These are phyloP conservation scores for Sarcophaga caerulescens DNA, from an alignment of 2,888 invertebrate genomes.

Conservation along the genomic window DNA sequence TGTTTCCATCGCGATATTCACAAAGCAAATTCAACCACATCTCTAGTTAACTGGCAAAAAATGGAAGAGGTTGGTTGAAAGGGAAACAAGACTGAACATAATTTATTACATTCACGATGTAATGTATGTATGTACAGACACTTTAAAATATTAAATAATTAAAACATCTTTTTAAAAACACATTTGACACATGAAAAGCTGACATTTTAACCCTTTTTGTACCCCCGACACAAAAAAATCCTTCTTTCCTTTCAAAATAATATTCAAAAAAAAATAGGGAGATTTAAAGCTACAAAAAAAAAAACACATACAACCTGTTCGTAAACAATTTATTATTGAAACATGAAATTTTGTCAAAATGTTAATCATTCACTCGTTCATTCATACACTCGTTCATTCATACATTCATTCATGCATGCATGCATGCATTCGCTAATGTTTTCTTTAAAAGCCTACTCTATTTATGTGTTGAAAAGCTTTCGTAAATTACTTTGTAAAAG, in stretches of 20 bases:
- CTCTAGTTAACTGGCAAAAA: too few species aligned
- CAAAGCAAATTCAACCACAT: too few species aligned
- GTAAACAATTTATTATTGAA: slow-evolving; percentile 44
- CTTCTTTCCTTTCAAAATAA: slow-evolving; percentile 8
- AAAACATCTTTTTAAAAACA: slow-evolving; percentile 9
- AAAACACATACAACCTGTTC: slow-evolving; percentile 59
- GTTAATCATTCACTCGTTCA: slow-evolving; percentile 38
- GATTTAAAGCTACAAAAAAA: slow-evolving; percentile 5
- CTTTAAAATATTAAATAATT: not conserved
- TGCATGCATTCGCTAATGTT: slow-evolving; percentile 35
- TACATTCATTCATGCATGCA: slow-evolving; percentile 26
- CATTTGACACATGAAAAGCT: slow-evolving; percentile 34
- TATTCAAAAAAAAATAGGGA: not conserved
- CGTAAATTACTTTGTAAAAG: not conserved
- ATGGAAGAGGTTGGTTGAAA: too few species aligned
- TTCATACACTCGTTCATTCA: slow-evolving; percentile 14
- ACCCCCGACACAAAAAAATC: slow-evolving; percentile 13
- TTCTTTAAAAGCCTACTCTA: slow-evolving; percentile 16
- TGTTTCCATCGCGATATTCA: too few species aligned
- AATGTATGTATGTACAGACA: not conserved
- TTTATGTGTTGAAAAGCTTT: not conserved
- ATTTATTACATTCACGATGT: too few species aligned
- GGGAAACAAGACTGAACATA: too few species aligned
- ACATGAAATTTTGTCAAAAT: slow-evolving; percentile 56
- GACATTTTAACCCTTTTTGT: not conserved